A percentile compares a stretch with the other conserved stretches of the same genome.
Evolutionary conservation across 2,113 vertebrate genomes (phyloP).

Genomic region (Mellivora capensis): DNA sequence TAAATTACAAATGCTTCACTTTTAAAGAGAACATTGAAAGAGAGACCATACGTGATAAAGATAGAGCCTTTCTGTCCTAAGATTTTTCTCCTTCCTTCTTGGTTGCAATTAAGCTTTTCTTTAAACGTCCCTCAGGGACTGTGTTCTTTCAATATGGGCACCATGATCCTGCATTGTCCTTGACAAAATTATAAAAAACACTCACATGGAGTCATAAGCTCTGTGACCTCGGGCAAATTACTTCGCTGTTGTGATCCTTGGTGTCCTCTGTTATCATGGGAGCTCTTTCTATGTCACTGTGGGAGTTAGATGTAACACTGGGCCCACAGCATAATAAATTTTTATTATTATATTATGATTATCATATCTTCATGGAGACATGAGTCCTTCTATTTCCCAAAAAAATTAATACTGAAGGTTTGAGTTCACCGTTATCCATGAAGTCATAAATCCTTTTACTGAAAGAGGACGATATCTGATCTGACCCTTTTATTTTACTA

Average conservation of each 20-base stretch:
- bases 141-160: rapidly evolving
- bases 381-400: not conserved
- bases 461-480: not conserved
- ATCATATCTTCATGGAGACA: not conserved
- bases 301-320: not conserved
- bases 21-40: not conserved
- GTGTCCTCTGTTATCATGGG: not conserved
- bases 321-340: not conserved
- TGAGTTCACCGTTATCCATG: not conserved
- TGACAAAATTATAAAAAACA: not conserved
- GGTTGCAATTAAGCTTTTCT: not conserved
- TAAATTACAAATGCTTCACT: not conserved
- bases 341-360: not conserved
- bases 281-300: not conserved
- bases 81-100: not conserved
- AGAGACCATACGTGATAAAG: not conserved
- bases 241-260: not conserved
- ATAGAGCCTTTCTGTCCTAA: not conserved
- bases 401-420: not conserved
- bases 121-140: not conserved
- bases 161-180: not conserved
- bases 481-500: not conserved
- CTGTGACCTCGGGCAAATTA: not conserved
- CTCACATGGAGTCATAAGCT: not conserved
- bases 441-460: not conserved